phyloP scores from a whole-genome alignment of 2,113 vertebrate species.

The Hippocampus guttulatus region DNA sequence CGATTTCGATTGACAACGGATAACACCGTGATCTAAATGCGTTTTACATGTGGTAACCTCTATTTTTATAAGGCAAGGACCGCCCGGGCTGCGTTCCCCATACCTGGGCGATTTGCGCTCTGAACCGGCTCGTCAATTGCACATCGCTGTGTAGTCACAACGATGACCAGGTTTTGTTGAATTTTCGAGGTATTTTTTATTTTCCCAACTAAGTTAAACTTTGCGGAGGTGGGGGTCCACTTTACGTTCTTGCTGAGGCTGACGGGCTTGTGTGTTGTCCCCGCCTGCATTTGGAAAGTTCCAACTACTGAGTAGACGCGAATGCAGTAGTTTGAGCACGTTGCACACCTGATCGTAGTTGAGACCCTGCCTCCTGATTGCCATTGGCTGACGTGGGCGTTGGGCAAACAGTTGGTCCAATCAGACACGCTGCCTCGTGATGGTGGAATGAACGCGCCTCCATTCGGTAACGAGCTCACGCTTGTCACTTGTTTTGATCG shows the following conservation, averaged over 20 bases:
- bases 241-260: not conserved
- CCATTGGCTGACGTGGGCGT: not conserved
- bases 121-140: not conserved
- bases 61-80: not conserved
- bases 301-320: not conserved
- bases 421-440: not conserved
- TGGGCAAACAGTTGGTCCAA: not conserved
- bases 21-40: not conserved
- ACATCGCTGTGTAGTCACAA: not conserved
- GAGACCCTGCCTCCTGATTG: not conserved
- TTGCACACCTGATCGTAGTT: not conserved
- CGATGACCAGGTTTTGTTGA: not conserved
- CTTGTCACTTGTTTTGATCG: no score
- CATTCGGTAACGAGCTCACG: not conserved
- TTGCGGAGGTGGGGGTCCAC: not conserved
- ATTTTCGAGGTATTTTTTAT: not conserved
- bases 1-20: not conserved
- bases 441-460: not conserved
- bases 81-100: not conserved
- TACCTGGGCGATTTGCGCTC: not conserved
- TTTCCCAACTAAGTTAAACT: not conserved
- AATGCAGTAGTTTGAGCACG: not conserved
- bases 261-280: not conserved
- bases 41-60: not conserved
- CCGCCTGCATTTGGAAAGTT: not conserved